Percentiles rank a stretch among this genome's conserved stretches.
These are phyloP conservation scores for Meloidogyne exigua DNA, from an alignment of 1,140 invertebrate genomes.

Conservation along the genomic window DNA sequence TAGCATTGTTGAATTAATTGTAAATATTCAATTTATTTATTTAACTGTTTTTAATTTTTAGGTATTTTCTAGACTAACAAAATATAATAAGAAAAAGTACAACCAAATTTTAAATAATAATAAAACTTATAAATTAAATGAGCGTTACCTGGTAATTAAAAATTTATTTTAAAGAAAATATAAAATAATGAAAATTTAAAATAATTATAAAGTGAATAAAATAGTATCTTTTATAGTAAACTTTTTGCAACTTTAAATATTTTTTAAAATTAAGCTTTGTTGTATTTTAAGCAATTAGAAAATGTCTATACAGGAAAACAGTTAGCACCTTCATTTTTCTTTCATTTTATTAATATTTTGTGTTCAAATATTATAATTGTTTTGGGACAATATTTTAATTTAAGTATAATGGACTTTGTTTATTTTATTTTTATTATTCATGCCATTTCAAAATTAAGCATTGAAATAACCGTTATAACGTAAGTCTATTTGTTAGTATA, in stretches of 20 bases:
- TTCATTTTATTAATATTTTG: slow-evolving; percentile 9
- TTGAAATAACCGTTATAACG: slow-evolving; percentile 1
- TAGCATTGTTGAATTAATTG: background rate
- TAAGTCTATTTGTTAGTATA: too few species aligned
- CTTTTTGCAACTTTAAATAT: too few species aligned
- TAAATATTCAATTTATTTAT: background rate
- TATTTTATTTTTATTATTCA: background rate
- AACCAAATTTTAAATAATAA: background rate
- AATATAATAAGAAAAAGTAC: background rate
- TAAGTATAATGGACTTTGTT: background rate
- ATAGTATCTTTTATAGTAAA: too few species aligned
- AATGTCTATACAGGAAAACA: slow-evolving; percentile 16
- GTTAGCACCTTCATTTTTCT: slow-evolving; percentile 7
- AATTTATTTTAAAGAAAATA: background rate
- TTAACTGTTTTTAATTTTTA: background rate
- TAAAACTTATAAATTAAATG: background rate
- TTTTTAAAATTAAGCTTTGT: too few species aligned
- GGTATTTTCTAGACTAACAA: background rate
- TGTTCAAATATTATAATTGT: background rate
- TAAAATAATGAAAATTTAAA: background rate
- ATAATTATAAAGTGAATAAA: background rate
- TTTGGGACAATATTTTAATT: background rate
- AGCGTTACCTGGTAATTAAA: background rate
- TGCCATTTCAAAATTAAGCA: background rate
- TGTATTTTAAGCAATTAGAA: background rate